Evolutionary conservation across 2,888 invertebrate species (phyloP).

Genomic region (Macaria liturata): DNA sequence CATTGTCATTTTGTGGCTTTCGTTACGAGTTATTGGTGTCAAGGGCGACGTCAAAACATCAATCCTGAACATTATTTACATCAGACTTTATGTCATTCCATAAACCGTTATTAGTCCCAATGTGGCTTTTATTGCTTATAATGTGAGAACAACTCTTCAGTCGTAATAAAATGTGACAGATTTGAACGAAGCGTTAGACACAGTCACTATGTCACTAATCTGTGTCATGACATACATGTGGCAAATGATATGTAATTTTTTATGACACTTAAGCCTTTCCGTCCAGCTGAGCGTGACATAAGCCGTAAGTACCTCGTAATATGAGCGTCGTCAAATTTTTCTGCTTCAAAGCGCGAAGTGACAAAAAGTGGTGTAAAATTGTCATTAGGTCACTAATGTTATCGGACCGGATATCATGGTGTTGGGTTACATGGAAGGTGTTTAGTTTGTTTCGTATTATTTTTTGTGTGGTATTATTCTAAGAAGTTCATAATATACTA

Average conservation of each 20-base stretch:
- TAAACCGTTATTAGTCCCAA: constrained; percentile 24
- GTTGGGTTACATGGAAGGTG: constrained; percentile 8
- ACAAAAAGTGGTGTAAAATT: constrained; percentile 22
- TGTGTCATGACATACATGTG: constrained; percentile 54
- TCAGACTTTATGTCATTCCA: constrained; percentile 21
- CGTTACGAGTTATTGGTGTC: constrained; percentile 17
- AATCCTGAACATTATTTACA: constrained; percentile 22
- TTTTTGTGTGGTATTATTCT: constrained; percentile 3
- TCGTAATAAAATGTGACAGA: constrained; percentile 47
- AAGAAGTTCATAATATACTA: no score
- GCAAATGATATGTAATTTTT: constrained; percentile 63
- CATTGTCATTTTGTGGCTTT: constrained; percentile 14
- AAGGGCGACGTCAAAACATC: constrained; percentile 21
- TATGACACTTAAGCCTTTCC: constrained; percentile 35
- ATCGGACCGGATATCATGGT: constrained; percentile 11
- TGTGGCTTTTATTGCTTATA: constrained; percentile 27
- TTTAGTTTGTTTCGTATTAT: not conserved
- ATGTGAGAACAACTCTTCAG: constrained; percentile 37
- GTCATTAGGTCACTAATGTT: constrained; percentile 13
- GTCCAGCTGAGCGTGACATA: constrained; percentile 13
- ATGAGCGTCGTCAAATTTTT: constrained; percentile 8
- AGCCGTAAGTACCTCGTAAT: constrained; percentile 7
- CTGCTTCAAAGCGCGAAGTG: constrained; percentile 11
- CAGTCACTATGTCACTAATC: not conserved
- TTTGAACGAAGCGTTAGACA: constrained; percentile 31